Evolutionary conservation across 2,888 invertebrate genomes (phyloP).

Genomic region (Halictus ligatus): DNA sequence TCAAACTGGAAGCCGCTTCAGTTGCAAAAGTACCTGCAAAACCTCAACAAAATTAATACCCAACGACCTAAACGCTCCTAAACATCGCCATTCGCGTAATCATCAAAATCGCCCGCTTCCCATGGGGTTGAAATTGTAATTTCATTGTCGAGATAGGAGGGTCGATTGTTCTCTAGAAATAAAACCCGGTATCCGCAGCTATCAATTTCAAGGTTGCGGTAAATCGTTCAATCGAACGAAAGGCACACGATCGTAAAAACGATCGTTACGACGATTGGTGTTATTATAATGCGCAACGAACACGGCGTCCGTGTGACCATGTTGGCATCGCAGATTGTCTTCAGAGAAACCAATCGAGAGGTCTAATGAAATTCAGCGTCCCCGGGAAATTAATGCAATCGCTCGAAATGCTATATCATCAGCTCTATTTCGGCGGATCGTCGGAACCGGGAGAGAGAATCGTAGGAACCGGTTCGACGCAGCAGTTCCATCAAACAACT

Average conservation of each 20-base stretch:
- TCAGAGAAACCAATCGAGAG: not conserved
- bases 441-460: slow-evolving; percentile 2
- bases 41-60: not conserved
- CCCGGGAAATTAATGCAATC: not conserved
- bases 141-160: not conserved
- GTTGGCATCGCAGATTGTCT: not conserved
- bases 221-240: not conserved
- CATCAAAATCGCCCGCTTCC: not conserved
- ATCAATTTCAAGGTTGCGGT: not conserved
- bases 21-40: not conserved
- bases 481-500: slow-evolving; percentile 36
- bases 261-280: slow-evolving; percentile 6
- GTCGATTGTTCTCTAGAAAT: not conserved
- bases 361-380: slow-evolving; percentile 18
- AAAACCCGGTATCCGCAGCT: not conserved
- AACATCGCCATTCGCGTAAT: not conserved
- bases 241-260: not conserved
- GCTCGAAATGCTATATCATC: slow-evolving; percentile 24
- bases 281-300: slow-evolving; percentile 1
- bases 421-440: slow-evolving; percentile 44
- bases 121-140: not conserved
- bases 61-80: not conserved
- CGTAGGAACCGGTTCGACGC: slow-evolving; percentile 43
- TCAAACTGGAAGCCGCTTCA: not conserved
- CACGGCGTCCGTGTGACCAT: not conserved